Conservation (phyloP, 2,113 vertebrate species). For the Syngnathus typhle region DNA sequence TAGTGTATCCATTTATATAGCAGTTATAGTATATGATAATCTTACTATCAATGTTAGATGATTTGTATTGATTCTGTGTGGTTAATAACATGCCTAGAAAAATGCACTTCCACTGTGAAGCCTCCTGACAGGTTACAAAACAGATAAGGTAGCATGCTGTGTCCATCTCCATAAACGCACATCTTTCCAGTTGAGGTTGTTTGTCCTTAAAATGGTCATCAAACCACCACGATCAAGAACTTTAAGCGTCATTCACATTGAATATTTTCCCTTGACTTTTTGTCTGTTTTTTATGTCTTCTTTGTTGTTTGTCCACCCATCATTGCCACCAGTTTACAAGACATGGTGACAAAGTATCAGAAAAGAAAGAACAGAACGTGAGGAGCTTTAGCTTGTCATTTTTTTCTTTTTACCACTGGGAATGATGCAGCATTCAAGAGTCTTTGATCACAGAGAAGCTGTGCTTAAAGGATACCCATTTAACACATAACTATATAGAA, state of each 20-base stretch:
- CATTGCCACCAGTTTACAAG: constrained; percentile 86
- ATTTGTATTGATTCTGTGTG: neutral
- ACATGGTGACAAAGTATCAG: constrained; percentile 99
- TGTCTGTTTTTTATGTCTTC: constrained; percentile 15
- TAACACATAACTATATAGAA: neutral
- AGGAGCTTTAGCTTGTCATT: constrained; percentile 62
- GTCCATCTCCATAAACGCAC: constrained; percentile 3
- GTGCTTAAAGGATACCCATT: constrained; percentile 2
- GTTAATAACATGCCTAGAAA: neutral
- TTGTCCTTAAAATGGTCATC: neutral
- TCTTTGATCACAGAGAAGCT: constrained; percentile 19
- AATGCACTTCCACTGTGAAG: neutral
- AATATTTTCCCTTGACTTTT: constrained; percentile 20
- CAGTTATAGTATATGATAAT: neutral
- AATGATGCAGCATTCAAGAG: constrained; percentile 59
- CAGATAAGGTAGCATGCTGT: constrained; percentile 11
- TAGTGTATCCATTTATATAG: neutral
- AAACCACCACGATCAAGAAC: neutral
- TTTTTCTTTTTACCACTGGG: constrained; percentile 28
- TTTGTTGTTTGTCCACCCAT: constrained; percentile 25
- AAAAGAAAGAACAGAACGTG: constrained; percentile 96
- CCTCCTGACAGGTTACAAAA: neutral
- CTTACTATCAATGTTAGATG: neutral
- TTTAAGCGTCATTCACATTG: neutral
- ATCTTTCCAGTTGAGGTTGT: neutral